These are phyloP conservation scores for Penelope pileata DNA, from an alignment of 2,113 vertebrate genomes.

Conservation along the genomic window DNA sequence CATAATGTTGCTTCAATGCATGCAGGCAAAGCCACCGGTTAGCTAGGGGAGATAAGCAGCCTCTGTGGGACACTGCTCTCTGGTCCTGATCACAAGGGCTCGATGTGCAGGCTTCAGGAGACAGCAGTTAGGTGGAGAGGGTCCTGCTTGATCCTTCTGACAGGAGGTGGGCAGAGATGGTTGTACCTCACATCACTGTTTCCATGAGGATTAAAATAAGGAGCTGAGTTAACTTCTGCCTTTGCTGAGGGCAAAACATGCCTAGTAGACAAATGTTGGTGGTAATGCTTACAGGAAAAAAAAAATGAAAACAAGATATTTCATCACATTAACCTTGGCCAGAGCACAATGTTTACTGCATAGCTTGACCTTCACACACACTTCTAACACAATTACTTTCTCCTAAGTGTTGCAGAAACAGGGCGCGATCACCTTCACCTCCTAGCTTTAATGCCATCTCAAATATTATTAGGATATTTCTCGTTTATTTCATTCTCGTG, in stretches of 20 bases:
- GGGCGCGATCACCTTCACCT: background rate
- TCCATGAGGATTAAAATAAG: background rate
- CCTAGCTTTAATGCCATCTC: conserved; percentile 11
- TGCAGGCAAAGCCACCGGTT: background rate
- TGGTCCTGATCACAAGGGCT: background rate
- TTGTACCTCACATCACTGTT: background rate
- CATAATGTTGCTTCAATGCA: background rate
- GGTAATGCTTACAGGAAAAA: background rate
- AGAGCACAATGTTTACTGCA: background rate
- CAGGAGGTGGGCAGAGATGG: background rate
- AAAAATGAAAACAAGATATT: background rate
- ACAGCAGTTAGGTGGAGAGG: background rate
- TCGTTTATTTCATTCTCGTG: background rate
- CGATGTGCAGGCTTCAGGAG: background rate
- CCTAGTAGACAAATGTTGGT: background rate
- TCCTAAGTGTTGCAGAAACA: conserved; percentile 21
- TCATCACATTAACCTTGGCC: conserved; percentile 7
- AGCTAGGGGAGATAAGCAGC: background rate
- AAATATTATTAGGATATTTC: background rate
- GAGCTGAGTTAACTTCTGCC: background rate
- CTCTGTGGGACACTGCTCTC: accelerated
- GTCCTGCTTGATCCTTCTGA: background rate
- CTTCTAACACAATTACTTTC: background rate
- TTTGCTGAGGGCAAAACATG: background rate
- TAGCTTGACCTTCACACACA: background rate